Conservation (phyloP, 2,888 invertebrate genomes). For the Leucania comma region DNA sequence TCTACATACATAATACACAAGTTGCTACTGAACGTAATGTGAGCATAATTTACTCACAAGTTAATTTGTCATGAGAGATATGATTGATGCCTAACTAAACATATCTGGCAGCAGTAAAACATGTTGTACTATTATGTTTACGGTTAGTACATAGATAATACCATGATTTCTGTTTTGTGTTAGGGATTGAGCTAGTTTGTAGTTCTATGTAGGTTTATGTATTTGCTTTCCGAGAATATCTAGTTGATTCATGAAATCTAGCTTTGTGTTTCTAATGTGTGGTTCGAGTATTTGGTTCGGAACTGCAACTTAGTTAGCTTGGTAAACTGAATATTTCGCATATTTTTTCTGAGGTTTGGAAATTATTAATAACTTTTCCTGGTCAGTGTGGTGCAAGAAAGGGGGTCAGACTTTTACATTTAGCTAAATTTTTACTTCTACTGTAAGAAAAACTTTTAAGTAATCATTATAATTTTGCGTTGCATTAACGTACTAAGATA, state of each 20-base stretch:
- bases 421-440: no score
- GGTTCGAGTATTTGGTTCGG: neutral
- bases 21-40: neutral
- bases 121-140: neutral
- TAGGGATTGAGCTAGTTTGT: neutral
- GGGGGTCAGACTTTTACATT: no score
- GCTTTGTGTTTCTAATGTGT: neutral
- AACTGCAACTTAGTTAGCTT: neutral
- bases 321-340: neutral
- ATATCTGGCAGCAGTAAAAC: slow-evolving; percentile 14
- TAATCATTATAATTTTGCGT: no score
- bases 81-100: slow-evolving; percentile 30
- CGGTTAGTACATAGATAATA: neutral
- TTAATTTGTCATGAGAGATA: slow-evolving; percentile 32
- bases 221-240: neutral
- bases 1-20: neutral
- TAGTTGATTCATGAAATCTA: slow-evolving; percentile 4
- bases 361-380: no score
- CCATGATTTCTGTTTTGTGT: slow-evolving; percentile 12
- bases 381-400: no score
- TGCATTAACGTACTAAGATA: no score
- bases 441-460: no score
- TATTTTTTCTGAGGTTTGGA: no score
- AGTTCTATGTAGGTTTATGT: neutral
- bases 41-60: slow-evolving; percentile 28